Percentiles rank a stretch among this genome's conserved stretches.
These are phyloP conservation scores for Chlorodrepanis virens DNA, from an alignment of 2,113 vertebrate species.

Conservation along the genomic window DNA sequence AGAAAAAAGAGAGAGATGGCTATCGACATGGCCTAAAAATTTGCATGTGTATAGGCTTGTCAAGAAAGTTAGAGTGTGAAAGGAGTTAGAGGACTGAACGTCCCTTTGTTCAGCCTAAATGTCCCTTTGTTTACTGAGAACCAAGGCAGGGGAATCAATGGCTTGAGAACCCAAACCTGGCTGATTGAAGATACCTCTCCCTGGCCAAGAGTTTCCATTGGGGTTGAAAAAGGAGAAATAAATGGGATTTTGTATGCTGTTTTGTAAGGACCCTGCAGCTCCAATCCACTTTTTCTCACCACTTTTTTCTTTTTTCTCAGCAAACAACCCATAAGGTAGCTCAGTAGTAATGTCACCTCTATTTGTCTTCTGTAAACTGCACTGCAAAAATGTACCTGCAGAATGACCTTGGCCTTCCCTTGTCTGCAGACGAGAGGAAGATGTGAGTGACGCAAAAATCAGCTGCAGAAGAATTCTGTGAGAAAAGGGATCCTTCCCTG, in stretches of 20 bases:
- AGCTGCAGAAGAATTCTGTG: not conserved
- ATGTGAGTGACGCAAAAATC: not conserved
- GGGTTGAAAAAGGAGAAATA: not conserved
- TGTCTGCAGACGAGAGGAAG: not conserved
- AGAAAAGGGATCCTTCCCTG: not conserved
- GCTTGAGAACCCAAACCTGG: not conserved
- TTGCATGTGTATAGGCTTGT: conserved; percentile 5
- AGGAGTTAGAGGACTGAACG: not conserved
- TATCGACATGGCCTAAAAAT: not conserved
- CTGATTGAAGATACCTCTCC: not conserved
- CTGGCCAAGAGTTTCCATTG: not conserved
- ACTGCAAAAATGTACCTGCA: not conserved
- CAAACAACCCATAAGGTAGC: not conserved
- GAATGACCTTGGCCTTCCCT: not conserved
- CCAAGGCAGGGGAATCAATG: not conserved
- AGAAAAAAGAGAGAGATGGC: not conserved
- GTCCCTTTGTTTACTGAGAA: not conserved
- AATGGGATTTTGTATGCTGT: not conserved
- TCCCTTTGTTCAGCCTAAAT: not conserved
- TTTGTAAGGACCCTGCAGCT: not conserved
- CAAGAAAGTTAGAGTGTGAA: not conserved
- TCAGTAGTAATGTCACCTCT: not conserved
- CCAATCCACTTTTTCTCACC: not conserved
- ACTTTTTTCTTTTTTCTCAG: not conserved
- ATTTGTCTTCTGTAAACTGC: not conserved